Percentiles rank a stretch among this genome's conserved stretches.
Evolutionary conservation across 1,140 invertebrate genomes (phyloP).

Genomic region (Araneus ventricosus): DNA sequence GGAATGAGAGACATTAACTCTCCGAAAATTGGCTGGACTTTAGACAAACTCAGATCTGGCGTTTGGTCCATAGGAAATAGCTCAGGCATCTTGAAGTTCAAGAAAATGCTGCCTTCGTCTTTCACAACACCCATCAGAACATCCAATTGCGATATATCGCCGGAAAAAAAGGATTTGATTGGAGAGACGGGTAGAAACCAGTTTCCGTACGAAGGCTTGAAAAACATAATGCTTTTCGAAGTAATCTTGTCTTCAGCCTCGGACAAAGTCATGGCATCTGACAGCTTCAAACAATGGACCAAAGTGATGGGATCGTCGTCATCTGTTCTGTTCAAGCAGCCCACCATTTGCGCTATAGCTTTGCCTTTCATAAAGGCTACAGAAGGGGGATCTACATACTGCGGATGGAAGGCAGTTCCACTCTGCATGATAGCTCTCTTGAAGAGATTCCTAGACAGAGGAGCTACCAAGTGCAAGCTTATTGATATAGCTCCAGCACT

Average conservation of each 20-base stretch:
- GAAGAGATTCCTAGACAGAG: slow-evolving; percentile 75
- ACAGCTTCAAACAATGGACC: no score
- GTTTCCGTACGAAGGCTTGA: slow-evolving; percentile 57
- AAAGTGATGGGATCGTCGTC: no score
- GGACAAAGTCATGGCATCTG: neutral
- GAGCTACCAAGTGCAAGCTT: slow-evolving; percentile 79
- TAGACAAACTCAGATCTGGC: neutral
- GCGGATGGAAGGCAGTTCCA: slow-evolving; percentile 51
- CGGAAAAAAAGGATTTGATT: slow-evolving; percentile 25
- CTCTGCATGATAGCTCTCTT: slow-evolving; percentile 80
- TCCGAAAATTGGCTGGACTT: no score
- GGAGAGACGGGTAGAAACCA: slow-evolving; percentile 69
- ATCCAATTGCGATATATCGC: slow-evolving; percentile 48
- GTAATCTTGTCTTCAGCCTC: neutral
- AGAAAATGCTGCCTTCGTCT: slow-evolving; percentile 70
- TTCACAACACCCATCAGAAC: slow-evolving; percentile 61
- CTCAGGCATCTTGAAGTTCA: slow-evolving; percentile 16
- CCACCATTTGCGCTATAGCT: slow-evolving; percentile 5
- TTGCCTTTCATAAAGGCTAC: neutral
- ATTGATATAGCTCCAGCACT: slow-evolving; percentile 79
- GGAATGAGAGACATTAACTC: no score
- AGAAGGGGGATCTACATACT: neutral
- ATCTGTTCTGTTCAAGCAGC: slow-evolving; percentile 19
- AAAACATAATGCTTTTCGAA: neutral
- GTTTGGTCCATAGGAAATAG: neutral